phyloP scores from a whole-genome alignment of 2,888 invertebrate genomes.

The Furcula furcula region DNA sequence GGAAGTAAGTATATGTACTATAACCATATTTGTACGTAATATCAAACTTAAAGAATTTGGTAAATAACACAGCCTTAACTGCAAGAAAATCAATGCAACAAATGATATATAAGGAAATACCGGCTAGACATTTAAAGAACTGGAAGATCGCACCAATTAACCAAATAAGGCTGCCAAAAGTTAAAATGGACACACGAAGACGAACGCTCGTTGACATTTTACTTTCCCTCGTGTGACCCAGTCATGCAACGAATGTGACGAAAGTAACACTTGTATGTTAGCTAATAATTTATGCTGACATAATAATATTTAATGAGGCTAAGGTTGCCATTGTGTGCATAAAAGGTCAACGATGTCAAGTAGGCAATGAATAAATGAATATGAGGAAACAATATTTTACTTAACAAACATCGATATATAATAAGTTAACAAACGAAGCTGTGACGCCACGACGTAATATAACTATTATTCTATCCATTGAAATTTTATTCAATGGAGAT shows the following conservation, averaged over 20 bases:
- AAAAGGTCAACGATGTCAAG: slow-evolving; percentile 23
- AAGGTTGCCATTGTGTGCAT: slow-evolving; percentile 55
- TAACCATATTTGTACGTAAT: no score
- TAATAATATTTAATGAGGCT: slow-evolving; percentile 62
- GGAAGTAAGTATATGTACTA: no score
- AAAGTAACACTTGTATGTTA: slow-evolving; percentile 28
- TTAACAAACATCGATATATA: no score
- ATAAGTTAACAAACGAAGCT: no score
- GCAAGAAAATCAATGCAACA: slow-evolving; percentile 2
- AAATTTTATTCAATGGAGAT: no score
- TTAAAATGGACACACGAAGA: background rate
- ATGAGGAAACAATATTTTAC: no score
- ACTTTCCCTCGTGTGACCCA: slow-evolving; percentile 39
- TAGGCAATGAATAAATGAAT: slow-evolving; percentile 7
- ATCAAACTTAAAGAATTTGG: no score
- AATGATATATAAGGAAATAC: slow-evolving; percentile 7
- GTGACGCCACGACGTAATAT: no score
- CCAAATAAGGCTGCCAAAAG: slow-evolving; percentile 5
- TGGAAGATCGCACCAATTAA: slow-evolving; percentile 10
- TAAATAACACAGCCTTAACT: slow-evolving; percentile 8
- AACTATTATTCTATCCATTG: no score
- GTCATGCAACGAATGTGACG: slow-evolving; percentile 27
- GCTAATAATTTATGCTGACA: slow-evolving; percentile 48
- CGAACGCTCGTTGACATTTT: slow-evolving; percentile 13
- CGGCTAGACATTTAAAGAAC: slow-evolving; percentile 1